Base-by-base conservation (phyloP, 37 sponge, comb jelly and placozoan species). In the Theonella swinhoei region DNA sequence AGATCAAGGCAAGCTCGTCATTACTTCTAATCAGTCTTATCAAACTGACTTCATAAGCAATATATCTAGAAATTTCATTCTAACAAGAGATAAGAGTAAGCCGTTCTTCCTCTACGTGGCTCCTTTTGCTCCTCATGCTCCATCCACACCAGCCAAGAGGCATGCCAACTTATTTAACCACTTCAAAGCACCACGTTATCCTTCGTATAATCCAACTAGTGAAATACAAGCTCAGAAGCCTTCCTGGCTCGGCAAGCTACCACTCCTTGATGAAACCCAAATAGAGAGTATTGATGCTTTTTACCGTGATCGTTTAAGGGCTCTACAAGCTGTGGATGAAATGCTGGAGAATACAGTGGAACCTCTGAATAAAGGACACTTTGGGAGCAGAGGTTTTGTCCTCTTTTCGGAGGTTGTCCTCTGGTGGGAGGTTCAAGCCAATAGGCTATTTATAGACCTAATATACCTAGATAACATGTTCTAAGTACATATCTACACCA, bases 111-210 rank as follows among this genome's bases (percentile, higher is more conserved):
- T 87, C 72, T 87, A 91, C 63, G 31, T 91, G 2, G 64, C 92
- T 9, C 92, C 92, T 1, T 91, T 87, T 91, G 92, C 92, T 22
- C 92, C 92, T 29, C 92, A 91, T 37, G 88, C 84, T 3, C 92
- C 92, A 9, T 82, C 92, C 5, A 31, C 31, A 1, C 92, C 92
- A 59, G 92, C 92, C 47, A 60, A 43, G 24, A 59, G 92, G 9
- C 92, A 91, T 59, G 88, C 61, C 19, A 42, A 87, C 26, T 19
- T 91, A 64, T 91, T 91, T 63, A 72, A 61, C 30, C 42, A 91
- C 60, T 30, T 70, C 11, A 66, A 82, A 39, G 92, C 92, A 29
- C 92, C 92, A 17, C 83, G 92, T 9, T 74, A 73, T 33, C 65
- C 68, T 38, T 91, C 92, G 17, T 91, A 64, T 38, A 91, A 91